phyloP scores from a whole-genome alignment of 2,797 vertebrate genomes.

The Falco rusticolus region DNA sequence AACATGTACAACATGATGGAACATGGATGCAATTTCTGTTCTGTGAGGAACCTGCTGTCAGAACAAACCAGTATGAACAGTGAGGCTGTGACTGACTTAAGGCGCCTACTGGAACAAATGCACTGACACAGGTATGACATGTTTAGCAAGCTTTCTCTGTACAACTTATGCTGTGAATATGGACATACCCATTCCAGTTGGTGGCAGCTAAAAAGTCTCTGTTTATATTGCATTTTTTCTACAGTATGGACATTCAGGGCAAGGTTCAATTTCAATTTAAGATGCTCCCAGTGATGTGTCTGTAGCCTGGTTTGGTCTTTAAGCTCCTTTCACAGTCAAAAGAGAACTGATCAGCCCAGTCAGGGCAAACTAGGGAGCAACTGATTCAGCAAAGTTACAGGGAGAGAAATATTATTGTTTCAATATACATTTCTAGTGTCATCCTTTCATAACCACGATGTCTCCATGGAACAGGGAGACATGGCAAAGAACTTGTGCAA shows the following conservation, averaged over 20 bases:
- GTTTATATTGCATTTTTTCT: neutral
- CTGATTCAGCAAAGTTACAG: neutral
- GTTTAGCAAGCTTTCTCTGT: neutral
- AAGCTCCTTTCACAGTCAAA: neutral
- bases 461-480: neutral
- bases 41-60: neutral
- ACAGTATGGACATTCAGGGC: neutral
- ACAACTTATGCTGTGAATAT: neutral
- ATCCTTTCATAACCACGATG: neutral
- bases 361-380: neutral
- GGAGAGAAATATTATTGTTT: neutral
- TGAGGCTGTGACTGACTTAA: neutral
- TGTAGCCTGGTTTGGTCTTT: neutral
- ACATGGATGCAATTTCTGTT: neutral
- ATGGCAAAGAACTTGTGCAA: neutral
- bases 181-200: neutral
- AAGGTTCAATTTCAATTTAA: neutral
- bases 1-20: neutral
- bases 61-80: neutral
- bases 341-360: neutral
- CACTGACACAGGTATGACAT: neutral
- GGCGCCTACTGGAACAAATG: neutral
- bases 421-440: neutral
- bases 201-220: neutral
- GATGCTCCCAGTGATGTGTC: neutral